Conservation (phyloP, 2,888 invertebrate genomes). For the Galerucella nymphaeae region DNA sequence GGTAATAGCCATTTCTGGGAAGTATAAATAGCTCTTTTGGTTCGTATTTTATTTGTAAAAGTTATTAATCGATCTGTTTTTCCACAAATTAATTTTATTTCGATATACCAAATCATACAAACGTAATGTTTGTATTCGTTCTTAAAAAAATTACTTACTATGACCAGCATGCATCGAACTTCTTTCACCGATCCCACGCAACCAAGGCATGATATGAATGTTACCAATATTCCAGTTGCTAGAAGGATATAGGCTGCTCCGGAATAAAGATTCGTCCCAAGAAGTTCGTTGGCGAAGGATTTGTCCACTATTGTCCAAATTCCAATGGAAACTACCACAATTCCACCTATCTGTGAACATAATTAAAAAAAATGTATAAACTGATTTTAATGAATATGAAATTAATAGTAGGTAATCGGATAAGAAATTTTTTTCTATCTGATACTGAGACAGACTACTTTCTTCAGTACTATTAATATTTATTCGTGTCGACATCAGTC, state of each 20-base stretch:
- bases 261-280: slow-evolving; percentile 88
- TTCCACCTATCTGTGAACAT: slow-evolving; percentile 78
- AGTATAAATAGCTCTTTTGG: too few species aligned
- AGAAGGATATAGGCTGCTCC: slow-evolving; percentile 88
- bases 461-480: too few species aligned
- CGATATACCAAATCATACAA: too few species aligned
- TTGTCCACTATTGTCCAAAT: slow-evolving; percentile 88
- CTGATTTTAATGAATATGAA: slow-evolving; percentile 2
- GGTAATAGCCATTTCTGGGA: too few species aligned
- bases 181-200: slow-evolving; percentile 95
- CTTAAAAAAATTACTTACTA: slow-evolving; percentile 70
- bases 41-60: too few species aligned
- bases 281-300: slow-evolving; percentile 84
- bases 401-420: not conserved
- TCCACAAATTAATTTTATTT: too few species aligned
- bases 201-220: slow-evolving; percentile 88
- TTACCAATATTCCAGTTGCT: slow-evolving; percentile 82
- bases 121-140: too few species aligned
- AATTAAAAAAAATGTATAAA: slow-evolving; percentile 21
- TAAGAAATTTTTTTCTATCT: too few species aligned
- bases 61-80: too few species aligned
- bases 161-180: slow-evolving; percentile 91
- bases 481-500: too few species aligned
- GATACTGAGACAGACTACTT: too few species aligned
- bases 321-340: slow-evolving; percentile 80